phyloP scores from a whole-genome alignment of 2,113 vertebrate genomes.

The Eleginops maclovinus region DNA sequence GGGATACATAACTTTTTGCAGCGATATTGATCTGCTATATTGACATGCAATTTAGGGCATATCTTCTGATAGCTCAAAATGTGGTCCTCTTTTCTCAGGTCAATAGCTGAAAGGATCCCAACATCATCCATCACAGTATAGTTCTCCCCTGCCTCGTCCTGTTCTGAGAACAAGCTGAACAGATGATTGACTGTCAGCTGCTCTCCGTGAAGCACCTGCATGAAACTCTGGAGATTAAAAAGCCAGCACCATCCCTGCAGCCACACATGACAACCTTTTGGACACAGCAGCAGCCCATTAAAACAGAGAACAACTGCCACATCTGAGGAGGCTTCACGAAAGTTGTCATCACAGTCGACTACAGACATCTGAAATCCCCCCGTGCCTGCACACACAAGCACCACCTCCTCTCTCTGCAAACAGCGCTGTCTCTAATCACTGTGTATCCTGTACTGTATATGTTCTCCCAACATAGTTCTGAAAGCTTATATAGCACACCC shows the following conservation, averaged over 20 bases:
- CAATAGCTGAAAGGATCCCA: conserved; percentile 68
- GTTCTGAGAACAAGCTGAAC: conserved; percentile 51
- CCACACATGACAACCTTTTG: conserved; percentile 39
- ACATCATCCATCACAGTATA: conserved; percentile 70
- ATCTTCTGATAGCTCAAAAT: conserved; percentile 58
- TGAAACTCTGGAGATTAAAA: conserved; percentile 42
- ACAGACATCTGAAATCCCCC: conserved; percentile 30
- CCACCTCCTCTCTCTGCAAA: conserved; percentile 2
- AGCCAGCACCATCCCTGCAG: conserved; percentile 31
- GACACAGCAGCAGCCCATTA: conserved; percentile 47
- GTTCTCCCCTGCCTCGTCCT: conserved; percentile 48
- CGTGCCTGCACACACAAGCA: neutral
- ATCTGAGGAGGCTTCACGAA: conserved; percentile 35
- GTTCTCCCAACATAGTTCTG: conserved; percentile 1
- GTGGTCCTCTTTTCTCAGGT: conserved; percentile 56
- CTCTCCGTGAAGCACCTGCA: conserved; percentile 56
- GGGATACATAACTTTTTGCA: conserved; percentile 46
- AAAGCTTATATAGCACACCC: conserved; percentile 18
- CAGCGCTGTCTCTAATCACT: conserved; percentile 24
- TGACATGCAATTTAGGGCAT: conserved; percentile 57
- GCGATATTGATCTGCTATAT: conserved; percentile 47
- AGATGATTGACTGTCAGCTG: conserved; percentile 74
- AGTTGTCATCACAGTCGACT: conserved; percentile 36
- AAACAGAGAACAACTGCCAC: conserved; percentile 39
- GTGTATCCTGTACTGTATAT: neutral